phyloP scores from a whole-genome alignment of 2,113 vertebrate species.

The Mungos mungo region DNA sequence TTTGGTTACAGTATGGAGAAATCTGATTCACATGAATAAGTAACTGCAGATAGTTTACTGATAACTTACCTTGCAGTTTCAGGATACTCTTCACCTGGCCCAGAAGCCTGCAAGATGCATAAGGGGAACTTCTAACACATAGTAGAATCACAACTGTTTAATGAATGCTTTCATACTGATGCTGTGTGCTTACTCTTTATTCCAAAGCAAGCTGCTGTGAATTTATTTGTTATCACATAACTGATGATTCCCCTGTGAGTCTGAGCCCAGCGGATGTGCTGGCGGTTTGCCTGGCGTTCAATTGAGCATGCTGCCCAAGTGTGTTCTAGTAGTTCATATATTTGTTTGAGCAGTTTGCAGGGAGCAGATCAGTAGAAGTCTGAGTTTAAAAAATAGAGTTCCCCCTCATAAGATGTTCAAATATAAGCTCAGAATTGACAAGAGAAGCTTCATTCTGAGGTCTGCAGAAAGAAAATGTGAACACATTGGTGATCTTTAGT shows the following conservation, averaged over 20 bases:
- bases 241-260: background rate
- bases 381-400: background rate
- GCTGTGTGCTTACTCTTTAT: background rate
- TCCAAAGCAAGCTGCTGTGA: background rate
- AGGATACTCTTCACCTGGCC: background rate
- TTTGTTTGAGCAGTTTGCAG: conserved; percentile 19
- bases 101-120: background rate
- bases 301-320: background rate
- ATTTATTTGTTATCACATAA: background rate
- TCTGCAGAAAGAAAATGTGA: background rate
- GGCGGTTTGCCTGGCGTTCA: background rate
- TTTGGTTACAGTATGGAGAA: background rate
- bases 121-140: background rate
- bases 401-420: background rate
- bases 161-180: background rate
- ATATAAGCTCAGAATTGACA: background rate
- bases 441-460: conserved; percentile 3
- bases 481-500: background rate
- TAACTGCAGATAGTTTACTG: conserved; percentile 15
- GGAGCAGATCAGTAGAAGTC: background rate
- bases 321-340: background rate
- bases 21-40: background rate
- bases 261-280: background rate
- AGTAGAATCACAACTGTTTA: background rate
- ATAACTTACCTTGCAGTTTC: conserved; percentile 7